Conservation (phyloP, 2,797 vertebrate species). For the Danio tinwini region DNA sequence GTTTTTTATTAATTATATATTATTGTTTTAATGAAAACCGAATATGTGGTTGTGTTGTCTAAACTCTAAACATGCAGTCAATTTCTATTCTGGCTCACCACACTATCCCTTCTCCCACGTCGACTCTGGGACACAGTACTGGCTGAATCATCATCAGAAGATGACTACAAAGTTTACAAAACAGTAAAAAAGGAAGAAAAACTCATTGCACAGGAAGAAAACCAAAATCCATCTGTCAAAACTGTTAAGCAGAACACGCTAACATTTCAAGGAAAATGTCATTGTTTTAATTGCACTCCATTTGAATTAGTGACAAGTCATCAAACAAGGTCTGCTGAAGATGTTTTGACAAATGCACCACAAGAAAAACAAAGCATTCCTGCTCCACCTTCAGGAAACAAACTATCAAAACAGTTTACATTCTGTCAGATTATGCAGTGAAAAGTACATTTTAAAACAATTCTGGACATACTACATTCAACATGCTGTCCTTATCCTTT, state of each 20-base stretch:
- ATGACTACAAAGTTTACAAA: constrained; percentile 74
- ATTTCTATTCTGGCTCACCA: constrained; percentile 79
- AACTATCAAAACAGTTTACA: not conserved
- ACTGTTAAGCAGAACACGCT: not conserved
- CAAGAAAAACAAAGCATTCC: not conserved
- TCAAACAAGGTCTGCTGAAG: not conserved
- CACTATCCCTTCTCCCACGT: constrained; percentile 82
- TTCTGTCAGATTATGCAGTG: not conserved
- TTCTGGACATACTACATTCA: not conserved
- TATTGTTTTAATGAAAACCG: constrained; percentile 9
- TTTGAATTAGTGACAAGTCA: constrained; percentile 28
- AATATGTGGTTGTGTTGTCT: constrained; percentile 2
- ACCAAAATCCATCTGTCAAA: constrained; percentile 19
- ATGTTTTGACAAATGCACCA: constrained; percentile 19
- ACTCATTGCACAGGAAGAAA: not conserved
- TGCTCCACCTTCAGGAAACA: constrained; percentile 19
- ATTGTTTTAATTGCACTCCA: constrained; percentile 10
- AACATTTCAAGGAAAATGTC: not conserved
- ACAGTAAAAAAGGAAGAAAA: constrained; percentile 49
- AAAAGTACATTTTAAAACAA: not conserved
- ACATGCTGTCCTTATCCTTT: not conserved
- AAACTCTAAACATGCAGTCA: not conserved
- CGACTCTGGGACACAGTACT: constrained; percentile 84
- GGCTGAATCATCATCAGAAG: constrained; percentile 81
- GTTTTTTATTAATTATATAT: constrained; percentile 1